Evolutionary conservation across 2,888 invertebrate genomes (phyloP), one percentile per base, ranked within the genome.

Genomic region (Athalia rosae): DNA sequence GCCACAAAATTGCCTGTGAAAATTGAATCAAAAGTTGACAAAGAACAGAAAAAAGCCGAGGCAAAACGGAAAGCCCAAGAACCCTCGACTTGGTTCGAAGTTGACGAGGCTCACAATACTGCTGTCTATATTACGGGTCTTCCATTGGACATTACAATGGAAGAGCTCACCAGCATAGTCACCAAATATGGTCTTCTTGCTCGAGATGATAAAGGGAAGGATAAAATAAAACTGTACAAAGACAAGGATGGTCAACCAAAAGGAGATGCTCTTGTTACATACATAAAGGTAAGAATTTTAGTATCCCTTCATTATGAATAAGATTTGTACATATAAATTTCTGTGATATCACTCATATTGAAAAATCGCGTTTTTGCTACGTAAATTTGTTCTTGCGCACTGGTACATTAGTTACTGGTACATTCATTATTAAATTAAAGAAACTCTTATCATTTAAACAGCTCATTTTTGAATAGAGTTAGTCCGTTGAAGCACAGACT

Each of bases 221-320:
- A 95, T 90, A 99, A 98, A 90, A 91, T 98, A 1, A 99, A 99
- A 91, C 90, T 99, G 53, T 99, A 99, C 89, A 93, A 92, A 83
- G 97, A 98, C 86, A 91, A 93, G 56, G 93, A 94, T 85, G 94
- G 95, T 0, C 94, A 97, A 81, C 92, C 93, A 79, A 99, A 99
- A 91, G 99, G 99, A 8, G 99, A 99, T 91, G 99, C 96, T 9
- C 91, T 97, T 63, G 99, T 99, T 90, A 97, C 98, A 81, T 99
- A 98, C 87, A 97, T 99, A 74, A 98, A 96, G 93, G 95, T 97
- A 88, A 90, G 91, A 82, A n/a, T 53, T 53, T 76, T 79, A 77
- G 76, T 77, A 8, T 28, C 13, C 48, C 73, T 58, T 80, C 79
- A 50, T 41, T 28, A 67, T 48, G 41, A 53, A 67, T 67, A 11